Conservation (phyloP, 2,888 invertebrate genomes). For the Sesia bembeciformis region DNA sequence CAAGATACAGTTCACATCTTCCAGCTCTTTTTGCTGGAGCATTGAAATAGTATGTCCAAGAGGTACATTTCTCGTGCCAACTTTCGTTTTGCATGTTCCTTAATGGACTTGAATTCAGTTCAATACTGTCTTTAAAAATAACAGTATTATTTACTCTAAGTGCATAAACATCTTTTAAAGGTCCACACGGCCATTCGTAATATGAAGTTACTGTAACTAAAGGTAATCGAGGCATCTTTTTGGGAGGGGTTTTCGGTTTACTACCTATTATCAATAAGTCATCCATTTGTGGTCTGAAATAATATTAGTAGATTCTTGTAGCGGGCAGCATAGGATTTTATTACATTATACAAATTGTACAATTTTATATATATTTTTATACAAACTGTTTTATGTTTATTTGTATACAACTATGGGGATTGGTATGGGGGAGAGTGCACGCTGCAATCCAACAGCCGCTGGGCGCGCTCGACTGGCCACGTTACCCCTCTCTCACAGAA, state of each 20-base stretch:
- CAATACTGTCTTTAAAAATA: conserved; percentile 33
- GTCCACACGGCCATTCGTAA: conserved; percentile 4
- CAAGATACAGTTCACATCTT: conserved; percentile 45
- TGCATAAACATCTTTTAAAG: conserved; percentile 31
- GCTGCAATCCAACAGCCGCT: too few species aligned
- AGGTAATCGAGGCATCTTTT: conserved; percentile 32
- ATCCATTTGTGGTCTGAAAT: conserved; percentile 38
- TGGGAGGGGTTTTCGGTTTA: conserved; percentile 33
- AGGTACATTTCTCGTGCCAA: conserved; percentile 35
- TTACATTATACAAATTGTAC: too few species aligned
- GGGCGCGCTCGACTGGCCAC: too few species aligned
- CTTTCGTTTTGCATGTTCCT: conserved; percentile 23
- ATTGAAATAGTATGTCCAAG: conserved; percentile 62
- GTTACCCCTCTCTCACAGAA: too few species aligned
- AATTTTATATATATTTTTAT: too few species aligned
- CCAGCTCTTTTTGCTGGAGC: conserved; percentile 37
- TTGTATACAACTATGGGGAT: background rate
- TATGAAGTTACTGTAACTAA: conserved; percentile 13
- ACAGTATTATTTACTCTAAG: conserved; percentile 52
- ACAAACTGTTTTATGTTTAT: background rate
- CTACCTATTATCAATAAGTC: conserved; percentile 42
- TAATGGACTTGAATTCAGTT: conserved; percentile 24
- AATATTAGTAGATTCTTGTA: background rate
- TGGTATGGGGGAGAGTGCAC: too few species aligned
- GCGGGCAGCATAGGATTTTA: too few species aligned